A percentile compares a stretch with the other conserved stretches of the same genome.
phyloP scores from a whole-genome alignment of 37 sponge, comb jelly and placozoan genomes.

The Chondrilla cf. caribensis region DNA sequence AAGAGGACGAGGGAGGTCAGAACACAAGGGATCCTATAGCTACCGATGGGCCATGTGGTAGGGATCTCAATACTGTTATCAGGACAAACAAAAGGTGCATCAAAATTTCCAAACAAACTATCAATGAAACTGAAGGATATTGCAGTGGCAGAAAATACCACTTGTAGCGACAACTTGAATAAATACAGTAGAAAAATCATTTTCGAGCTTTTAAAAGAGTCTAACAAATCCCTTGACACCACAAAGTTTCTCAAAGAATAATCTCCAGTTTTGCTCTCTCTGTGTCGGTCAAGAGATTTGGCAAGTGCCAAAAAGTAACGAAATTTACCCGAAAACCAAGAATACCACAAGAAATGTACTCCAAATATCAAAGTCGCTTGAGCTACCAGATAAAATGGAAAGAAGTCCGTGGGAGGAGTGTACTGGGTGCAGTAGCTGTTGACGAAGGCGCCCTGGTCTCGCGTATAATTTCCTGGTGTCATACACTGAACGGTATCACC shows the following conservation, averaged over 20 bases:
- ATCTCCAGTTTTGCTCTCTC: constrained; percentile 38
- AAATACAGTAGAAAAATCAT: not conserved
- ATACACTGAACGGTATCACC: constrained; percentile 38
- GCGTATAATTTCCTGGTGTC: constrained; percentile 24
- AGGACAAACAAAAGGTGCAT: constrained; percentile 50
- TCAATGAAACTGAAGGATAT: not conserved
- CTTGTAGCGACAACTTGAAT: not conserved
- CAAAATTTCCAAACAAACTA: constrained; percentile 44
- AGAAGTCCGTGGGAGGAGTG: constrained; percentile 28
- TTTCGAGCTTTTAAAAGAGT: not conserved
- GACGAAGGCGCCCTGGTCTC: constrained; percentile 31
- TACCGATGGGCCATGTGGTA: constrained; percentile 16
- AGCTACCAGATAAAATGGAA: constrained; percentile 29
- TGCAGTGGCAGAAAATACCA: not conserved
- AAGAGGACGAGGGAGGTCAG: constrained; percentile 53
- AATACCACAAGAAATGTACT: constrained; percentile 62
- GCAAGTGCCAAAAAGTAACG: constrained; percentile 46
- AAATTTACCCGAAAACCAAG: constrained; percentile 48
- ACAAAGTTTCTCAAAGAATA: constrained; percentile 36
- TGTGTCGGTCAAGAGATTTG: constrained; percentile 37
- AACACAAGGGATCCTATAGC: not conserved
- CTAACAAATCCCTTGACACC: constrained; percentile 26
- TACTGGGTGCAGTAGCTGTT: constrained; percentile 39
- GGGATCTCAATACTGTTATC: not conserved
- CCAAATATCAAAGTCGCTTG: constrained; percentile 34